Evolutionary conservation across 2,113 vertebrate species (phyloP), one percentile per base, ranked within the genome.

Genomic region (Mobula birostris): DNA sequence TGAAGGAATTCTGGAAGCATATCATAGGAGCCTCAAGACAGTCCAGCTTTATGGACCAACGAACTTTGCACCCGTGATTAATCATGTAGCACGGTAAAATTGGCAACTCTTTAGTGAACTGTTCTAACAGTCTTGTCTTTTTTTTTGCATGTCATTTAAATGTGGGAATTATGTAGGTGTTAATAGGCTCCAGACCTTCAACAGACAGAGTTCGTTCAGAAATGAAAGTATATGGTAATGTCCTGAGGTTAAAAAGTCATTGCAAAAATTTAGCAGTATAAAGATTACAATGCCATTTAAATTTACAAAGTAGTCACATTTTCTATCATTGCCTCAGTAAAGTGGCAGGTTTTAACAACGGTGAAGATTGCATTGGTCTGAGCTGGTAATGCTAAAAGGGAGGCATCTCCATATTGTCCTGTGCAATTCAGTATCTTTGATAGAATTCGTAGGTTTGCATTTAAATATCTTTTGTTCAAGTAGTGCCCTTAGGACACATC

Each of bases 31-130:
- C 95, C 97, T 99, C 95, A 98, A 98, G 96, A 98, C 97, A 0
- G 98, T 99, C 61, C 98, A 99, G 96, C 97, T 99, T 83, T 99
- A 99, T 0, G 98, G 98, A 0, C 98, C 98, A 29, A 99, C 98
- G 72, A 99, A 99, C 96, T 99, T 99, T 0, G 98, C 98, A 14
- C 98, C 98, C 0, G 98, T 99, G 0, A 98, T 99, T 95, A 99
- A 98, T 95, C 98, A 98, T 0, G 98, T 99, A 70, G 98, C 98
- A 94, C 98, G 98, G 98, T 99, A 95, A 95, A 95, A 56, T 40
- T 4, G 74, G 70, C 91, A 93, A 7, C 36, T 40, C 70, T 74
- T 93, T 56, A 27, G 21, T 3, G 27, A 0, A 7, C 68, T 56
- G 24, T 72, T 92, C 70, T 19, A 4, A 24, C 66, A 27, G 40